These are phyloP conservation scores for Sebastes taczanowskii DNA, from an alignment of 2,797 vertebrate species.

Conservation along the genomic window DNA sequence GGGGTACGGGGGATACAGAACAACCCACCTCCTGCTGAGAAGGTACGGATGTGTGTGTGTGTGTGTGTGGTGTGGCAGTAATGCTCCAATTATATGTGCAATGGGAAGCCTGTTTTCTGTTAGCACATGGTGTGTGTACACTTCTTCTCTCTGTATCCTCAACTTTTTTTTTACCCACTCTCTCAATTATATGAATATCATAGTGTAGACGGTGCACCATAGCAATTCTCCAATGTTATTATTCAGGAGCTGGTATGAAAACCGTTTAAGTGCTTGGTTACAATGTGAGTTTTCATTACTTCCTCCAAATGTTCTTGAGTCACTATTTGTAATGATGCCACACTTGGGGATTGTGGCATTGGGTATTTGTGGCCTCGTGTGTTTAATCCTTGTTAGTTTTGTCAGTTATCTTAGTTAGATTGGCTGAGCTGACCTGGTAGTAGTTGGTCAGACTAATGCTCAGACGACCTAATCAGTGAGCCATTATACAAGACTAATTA, in stretches of 20 bases:
- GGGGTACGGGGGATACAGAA: conserved; percentile 64
- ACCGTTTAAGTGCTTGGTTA: neutral
- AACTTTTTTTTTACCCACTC: conserved; percentile 33
- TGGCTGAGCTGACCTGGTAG: conserved; percentile 43
- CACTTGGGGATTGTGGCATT: neutral
- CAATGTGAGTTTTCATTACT: neutral
- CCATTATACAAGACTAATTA: conserved; percentile 67
- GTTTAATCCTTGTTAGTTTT: conserved; percentile 42
- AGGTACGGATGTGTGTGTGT: conserved; percentile 12
- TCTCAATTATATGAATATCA: conserved; percentile 18
- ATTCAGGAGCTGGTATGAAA: neutral
- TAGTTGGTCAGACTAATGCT: conserved; percentile 59
- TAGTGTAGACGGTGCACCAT: neutral
- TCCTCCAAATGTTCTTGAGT: neutral
- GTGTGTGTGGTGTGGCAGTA: conserved; percentile 43
- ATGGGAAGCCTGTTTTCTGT: conserved; percentile 60
- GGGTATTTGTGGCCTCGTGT: neutral
- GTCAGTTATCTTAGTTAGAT: conserved; percentile 41
- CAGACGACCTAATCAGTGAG: conserved; percentile 53
- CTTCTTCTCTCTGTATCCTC: conserved; percentile 16
- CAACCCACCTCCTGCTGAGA: conserved; percentile 73
- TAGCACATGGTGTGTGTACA: conserved; percentile 21
- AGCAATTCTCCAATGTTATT: neutral
- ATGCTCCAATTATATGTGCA: conserved; percentile 72
- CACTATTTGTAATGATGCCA: neutral